Base-by-base conservation (phyloP, 2,888 invertebrate species). In the Aphrophora alni region DNA sequence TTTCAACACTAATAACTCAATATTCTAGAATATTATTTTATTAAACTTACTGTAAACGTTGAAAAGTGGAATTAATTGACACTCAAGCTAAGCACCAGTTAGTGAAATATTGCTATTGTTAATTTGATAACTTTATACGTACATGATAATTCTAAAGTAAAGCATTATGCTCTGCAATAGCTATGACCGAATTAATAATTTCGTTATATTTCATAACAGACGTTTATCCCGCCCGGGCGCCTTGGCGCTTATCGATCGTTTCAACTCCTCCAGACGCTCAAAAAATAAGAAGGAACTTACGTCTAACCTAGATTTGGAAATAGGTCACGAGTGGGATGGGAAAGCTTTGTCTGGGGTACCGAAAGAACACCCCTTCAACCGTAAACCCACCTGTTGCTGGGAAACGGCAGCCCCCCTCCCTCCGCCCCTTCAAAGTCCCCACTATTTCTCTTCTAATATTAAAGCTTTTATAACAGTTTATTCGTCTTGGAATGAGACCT, bases 271-370 rank as follows among this genome's bases (percentile, higher is more conserved):
- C 80, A 80, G 80, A 80, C 80, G 80, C 80, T 80, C 80, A 80
- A 80, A 80, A 80, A 80, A 80, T 77, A 77, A 77, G 76, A 72
- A 80, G 80, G 74, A 77, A 80, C 80, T 77, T 80, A 80, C 80
- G 80, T 80, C 80, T 80, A 80, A 80, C 80, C 80, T 77, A 80
- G 80, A 80, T 80, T 80, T 77, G 80, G 74, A 80, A 80, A 80
- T 82, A 78, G 82, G 82, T 81, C 82, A 80, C 82, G 80, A 68
- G 76, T 10, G 17, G 80, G 77, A 24, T 76, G 73, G 59, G 51
- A 28, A 71, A 71, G 75, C 72, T 77, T 73, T 71, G 77, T 77
- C 77, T 77, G 76, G 80, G 73, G 73, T 59, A 59, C 59, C 59
- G 59, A 59, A 59, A 59, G 59, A 59, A 59, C 59, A 59, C 44